Evolutionary conservation across 2,113 vertebrate genomes (phyloP), one percentile per base, ranked within the genome.

Genomic region (Sander vitreus): DNA sequence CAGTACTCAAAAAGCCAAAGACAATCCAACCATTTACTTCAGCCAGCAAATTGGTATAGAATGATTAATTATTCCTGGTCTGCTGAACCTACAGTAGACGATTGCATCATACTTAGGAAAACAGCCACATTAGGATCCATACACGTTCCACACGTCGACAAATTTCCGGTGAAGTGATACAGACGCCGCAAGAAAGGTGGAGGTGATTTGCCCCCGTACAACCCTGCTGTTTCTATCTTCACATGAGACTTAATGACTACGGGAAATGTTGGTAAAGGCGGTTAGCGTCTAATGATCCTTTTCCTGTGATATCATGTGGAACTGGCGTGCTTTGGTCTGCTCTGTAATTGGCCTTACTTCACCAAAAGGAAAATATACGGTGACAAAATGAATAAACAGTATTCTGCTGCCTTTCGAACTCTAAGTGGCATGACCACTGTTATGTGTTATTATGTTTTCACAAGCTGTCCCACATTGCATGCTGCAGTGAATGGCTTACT

Each of bases 281-380:
- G 72, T 86, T 43, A 33, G 65, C 53, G 18, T 62, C 77, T 91
- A 94, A 94, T 81, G 65, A 83, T 16, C 75, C 60, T 51, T 91
- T 94, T 93, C 91, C 92, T 92, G 89, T 47, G 78, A 82, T 84
- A 79, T 81, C 84, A 84, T 58, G 14, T 78, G 57, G 78, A 78
- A 21, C 57, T 48, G 76, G 50, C 8, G 27, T 23, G 76, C 58
- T 87, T 78, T 12, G 60, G 47, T 84, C 84, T 71, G 65, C 70
- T 55, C 73, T 13, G 59, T 86, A 87, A 81, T 81, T 77, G 67
- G 68, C 53, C 65, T 79, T 91, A 90, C 76, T 81, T 87, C 83
- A 74, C 50, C 43, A 3, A 80, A 80, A 77, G 58, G 25, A 80
- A 92, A 90, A 89, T 45, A 75, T 50, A 18, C 36, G 39, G 18